Percentiles rank a stretch among this genome's conserved stretches.
Evolutionary conservation across 2,888 invertebrate species (phyloP).

Genomic region (Poecilus cupreus): DNA sequence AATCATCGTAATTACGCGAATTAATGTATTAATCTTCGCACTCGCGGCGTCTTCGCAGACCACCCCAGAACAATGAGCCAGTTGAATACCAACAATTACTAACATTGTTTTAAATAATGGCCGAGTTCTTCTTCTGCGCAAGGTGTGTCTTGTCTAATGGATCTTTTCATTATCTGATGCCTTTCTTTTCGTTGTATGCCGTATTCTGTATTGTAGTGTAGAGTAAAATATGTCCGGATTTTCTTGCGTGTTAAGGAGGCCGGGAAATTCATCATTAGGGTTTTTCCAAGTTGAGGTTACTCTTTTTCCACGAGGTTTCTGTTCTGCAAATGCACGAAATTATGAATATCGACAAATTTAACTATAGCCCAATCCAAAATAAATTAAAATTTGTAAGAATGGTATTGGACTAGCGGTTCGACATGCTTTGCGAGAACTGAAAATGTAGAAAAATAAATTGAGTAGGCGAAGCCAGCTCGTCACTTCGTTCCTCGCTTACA

Average conservation of each 20-base stretch:
- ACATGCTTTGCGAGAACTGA: too few species aligned
- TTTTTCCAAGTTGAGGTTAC: neutral
- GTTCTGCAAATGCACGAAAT: too few species aligned
- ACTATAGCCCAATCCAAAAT: too few species aligned
- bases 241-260: neutral
- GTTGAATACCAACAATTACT: neutral
- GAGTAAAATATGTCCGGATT: neutral
- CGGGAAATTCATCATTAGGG: neutral
- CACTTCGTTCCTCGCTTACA: too few species aligned
- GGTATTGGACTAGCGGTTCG: too few species aligned
- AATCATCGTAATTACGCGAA: constrained; percentile 35
- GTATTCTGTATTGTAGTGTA: neutral
- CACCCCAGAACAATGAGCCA: neutral
- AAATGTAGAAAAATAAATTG: too few species aligned
- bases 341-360: too few species aligned
- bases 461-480: too few species aligned
- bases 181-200: constrained; percentile 1
- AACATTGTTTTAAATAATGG: neutral
- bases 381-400: too few species aligned
- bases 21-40: constrained; percentile 47
- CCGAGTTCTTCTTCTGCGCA: neutral
- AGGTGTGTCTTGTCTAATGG: constrained; percentile 10
- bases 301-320: neutral
- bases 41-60: neutral
- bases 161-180: constrained; percentile 18